Conservation (phyloP, 2,113 vertebrate species). For the Eubucco bourcierii region DNA sequence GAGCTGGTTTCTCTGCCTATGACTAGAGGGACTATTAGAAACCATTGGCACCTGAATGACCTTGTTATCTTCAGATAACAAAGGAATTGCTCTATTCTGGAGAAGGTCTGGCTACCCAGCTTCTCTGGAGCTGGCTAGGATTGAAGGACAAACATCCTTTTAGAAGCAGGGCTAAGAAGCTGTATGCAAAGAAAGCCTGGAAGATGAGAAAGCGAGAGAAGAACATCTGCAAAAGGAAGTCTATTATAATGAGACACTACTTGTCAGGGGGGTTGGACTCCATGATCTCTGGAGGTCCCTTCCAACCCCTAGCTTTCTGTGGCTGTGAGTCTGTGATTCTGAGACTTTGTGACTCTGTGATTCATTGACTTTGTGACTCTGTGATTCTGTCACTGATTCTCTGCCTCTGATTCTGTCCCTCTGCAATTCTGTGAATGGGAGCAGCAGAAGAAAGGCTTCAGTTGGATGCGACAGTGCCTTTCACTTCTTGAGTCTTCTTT, state of each 20-base stretch:
- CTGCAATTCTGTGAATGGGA: background rate
- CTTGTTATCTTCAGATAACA: background rate
- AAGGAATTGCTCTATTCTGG: constrained; percentile 1
- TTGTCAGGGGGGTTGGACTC: background rate
- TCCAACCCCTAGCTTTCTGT: no score
- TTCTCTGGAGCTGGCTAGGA: background rate
- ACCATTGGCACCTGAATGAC: constrained; percentile 3
- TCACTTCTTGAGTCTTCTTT: no score
- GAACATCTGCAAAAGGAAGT: background rate
- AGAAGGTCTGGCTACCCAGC: background rate
- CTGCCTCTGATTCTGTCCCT: no score
- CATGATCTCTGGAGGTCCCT: no score
- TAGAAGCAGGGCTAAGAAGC: background rate
- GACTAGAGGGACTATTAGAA: background rate
- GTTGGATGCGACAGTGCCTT: background rate
- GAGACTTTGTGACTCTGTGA: no score
- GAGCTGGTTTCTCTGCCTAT: background rate
- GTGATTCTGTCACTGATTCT: no score
- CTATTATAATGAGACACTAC: background rate
- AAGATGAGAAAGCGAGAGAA: background rate
- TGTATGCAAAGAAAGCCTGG: background rate
- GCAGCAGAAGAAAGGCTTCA: background rate
- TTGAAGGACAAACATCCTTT: background rate
- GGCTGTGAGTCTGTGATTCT: no score
- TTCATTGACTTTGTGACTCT: no score